Conservation (phyloP, 2,113 vertebrate genomes). For the Caracal caracal region DNA sequence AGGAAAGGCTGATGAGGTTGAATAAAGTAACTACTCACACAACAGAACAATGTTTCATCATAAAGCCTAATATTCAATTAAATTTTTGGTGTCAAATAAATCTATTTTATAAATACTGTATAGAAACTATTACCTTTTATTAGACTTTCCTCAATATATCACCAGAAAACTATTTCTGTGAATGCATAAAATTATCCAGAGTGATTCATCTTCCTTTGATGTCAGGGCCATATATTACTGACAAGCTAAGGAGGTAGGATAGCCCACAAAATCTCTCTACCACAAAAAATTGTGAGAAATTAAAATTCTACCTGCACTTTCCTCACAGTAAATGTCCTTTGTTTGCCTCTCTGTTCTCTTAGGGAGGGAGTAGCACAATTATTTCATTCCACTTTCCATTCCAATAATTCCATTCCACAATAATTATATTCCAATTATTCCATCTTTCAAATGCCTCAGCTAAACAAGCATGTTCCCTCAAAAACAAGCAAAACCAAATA, state of each 20-base stretch:
- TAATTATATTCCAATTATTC: too few relatives aligned
- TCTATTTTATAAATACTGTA: background rate
- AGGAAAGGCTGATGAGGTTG: background rate
- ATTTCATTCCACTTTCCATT: too few relatives aligned
- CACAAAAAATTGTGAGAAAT: background rate
- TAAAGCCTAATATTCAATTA: background rate
- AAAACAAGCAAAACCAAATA: background rate
- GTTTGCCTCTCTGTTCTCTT: background rate
- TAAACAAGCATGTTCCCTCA: background rate
- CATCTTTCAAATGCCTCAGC: too few relatives aligned
- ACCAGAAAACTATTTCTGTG: background rate
- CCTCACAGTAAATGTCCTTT: background rate
- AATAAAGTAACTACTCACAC: background rate
- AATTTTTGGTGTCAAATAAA: background rate
- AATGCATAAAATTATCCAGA: background rate
- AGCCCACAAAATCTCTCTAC: background rate
- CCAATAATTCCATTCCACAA: too few relatives aligned
- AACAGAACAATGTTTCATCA: background rate
- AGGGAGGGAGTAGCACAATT: background rate
- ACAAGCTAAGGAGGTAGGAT: background rate
- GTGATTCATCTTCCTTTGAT: background rate
- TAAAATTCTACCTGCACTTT: background rate
- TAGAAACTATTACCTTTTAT: background rate
- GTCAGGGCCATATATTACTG: background rate
- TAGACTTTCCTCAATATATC: background rate